Conservation (phyloP, 2,888 invertebrate genomes). For the Siphlonurus alternatus region DNA sequence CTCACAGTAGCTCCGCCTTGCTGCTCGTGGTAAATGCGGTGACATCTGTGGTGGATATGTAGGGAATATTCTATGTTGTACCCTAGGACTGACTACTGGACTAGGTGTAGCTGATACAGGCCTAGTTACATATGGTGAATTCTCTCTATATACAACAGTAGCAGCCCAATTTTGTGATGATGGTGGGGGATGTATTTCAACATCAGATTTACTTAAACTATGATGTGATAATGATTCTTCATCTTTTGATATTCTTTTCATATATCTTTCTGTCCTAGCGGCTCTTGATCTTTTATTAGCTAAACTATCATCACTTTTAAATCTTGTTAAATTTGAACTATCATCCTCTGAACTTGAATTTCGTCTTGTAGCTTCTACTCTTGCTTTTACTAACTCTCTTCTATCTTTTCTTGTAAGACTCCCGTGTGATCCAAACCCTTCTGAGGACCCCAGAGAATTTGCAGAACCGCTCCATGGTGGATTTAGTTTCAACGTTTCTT, state of each 20-base stretch:
- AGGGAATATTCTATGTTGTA: constrained; percentile 8
- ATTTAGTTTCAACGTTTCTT: neutral
- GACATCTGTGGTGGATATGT: neutral
- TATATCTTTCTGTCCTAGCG: constrained; percentile 64
- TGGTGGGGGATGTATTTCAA: constrained; percentile 17
- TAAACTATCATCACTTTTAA: constrained; percentile 47
- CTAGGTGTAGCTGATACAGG: constrained; percentile 19
- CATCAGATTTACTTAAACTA: constrained; percentile 22
- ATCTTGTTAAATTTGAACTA: constrained; percentile 30
- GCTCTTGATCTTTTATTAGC: constrained; percentile 44
- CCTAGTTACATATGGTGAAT: constrained; percentile 6
- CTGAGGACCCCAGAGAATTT: neutral
- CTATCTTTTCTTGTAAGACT: constrained; percentile 32
- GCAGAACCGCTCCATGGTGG: constrained; percentile 1
- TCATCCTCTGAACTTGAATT: constrained; percentile 57
- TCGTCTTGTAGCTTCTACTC: constrained; percentile 46
- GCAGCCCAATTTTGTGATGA: constrained; percentile 16
- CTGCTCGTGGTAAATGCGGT: neutral
- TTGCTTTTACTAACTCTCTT: constrained; percentile 43
- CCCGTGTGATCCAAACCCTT: constrained; percentile 3
- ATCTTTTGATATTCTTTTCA: constrained; percentile 54
- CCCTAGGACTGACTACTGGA: constrained; percentile 15
- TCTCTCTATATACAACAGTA: constrained; percentile 17
- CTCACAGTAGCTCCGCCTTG: neutral
- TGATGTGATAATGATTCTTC: constrained; percentile 33